Conservation (phyloP, 2,888 invertebrate genomes). For the Tenthredo notha region DNA sequence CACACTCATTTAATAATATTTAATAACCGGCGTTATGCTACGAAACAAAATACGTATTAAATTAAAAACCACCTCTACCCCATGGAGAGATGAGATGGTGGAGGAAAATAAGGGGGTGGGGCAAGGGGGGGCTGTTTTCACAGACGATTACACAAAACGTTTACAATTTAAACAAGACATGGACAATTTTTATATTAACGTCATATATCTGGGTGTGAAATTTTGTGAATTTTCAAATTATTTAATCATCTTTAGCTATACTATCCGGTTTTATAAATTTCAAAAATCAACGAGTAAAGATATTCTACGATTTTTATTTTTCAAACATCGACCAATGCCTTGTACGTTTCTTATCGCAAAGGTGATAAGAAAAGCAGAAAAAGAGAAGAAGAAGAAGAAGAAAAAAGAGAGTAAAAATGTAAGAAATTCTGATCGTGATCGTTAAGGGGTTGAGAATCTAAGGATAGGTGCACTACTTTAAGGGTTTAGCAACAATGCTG, state of each 20-base stretch:
- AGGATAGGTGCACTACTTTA: background rate
- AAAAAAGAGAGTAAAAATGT: constrained; percentile 47
- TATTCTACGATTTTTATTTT: too few relatives aligned
- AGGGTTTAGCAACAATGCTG: background rate
- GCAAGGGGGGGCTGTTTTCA: background rate
- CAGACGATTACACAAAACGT: background rate
- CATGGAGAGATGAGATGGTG: background rate
- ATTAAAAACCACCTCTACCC: background rate
- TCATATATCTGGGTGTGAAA: too few relatives aligned
- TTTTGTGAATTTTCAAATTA: too few relatives aligned
- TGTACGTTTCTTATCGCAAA: too few relatives aligned
- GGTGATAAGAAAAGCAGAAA: background rate
- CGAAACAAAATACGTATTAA: constrained; percentile 51
- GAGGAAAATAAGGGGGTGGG: too few relatives aligned
- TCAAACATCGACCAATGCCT: too few relatives aligned
- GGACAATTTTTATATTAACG: too few relatives aligned
- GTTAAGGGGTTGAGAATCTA: background rate
- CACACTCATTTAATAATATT: constrained; percentile 39
- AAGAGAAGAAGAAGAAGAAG: background rate
- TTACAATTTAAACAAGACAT: too few relatives aligned
- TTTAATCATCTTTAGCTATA: too few relatives aligned
- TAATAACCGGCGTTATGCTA: constrained; percentile 26
- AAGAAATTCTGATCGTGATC: constrained; percentile 1
- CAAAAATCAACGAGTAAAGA: too few relatives aligned
- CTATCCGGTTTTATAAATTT: too few relatives aligned